A percentile compares a stretch with the other conserved stretches of the same genome.
Evolutionary conservation across 2,797 vertebrate genomes (phyloP).

Genomic region (Acestrorhynchus altus): DNA sequence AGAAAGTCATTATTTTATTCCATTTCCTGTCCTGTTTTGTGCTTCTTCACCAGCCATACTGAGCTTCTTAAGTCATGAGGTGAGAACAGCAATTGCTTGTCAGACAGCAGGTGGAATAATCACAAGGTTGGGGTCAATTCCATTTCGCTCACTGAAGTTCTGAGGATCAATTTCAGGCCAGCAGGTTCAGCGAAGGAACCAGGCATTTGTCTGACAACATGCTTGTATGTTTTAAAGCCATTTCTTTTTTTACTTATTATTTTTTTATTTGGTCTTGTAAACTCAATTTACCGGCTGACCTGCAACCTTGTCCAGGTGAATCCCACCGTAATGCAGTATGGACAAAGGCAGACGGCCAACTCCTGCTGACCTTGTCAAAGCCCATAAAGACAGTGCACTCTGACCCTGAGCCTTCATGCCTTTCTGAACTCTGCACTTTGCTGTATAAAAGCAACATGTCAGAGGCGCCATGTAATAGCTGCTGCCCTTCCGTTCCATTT

Average conservation of each 20-base stretch:
- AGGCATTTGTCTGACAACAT: neutral
- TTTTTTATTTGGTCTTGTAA: neutral
- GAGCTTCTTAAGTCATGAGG: too few species aligned
- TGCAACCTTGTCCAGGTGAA: neutral
- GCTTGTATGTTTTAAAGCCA: conserved; percentile 14
- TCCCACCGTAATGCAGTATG: neutral
- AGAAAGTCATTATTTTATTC: too few species aligned
- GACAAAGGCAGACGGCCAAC: neutral
- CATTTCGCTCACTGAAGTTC: conserved; percentile 18
- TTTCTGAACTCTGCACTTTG: neutral
- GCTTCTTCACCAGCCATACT: neutral
- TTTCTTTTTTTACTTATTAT: conserved; percentile 23
- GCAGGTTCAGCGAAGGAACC: neutral
- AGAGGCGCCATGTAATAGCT: neutral
- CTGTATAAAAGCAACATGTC: neutral
- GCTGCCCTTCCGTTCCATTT: conserved; percentile 22
- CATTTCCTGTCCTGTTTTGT: too few species aligned
- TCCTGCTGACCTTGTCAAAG: neutral
- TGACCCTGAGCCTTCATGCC: neutral
- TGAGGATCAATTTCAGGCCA: conserved; percentile 5
- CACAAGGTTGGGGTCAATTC: neutral
- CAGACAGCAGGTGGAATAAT: neutral
- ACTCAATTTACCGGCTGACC: conserved; percentile 19
- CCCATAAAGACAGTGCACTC: neutral
- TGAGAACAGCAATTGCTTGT: neutral